These are phyloP conservation scores for Drosophila helvetica DNA, from an alignment of 2,888 invertebrate species.

Conservation along the genomic window DNA sequence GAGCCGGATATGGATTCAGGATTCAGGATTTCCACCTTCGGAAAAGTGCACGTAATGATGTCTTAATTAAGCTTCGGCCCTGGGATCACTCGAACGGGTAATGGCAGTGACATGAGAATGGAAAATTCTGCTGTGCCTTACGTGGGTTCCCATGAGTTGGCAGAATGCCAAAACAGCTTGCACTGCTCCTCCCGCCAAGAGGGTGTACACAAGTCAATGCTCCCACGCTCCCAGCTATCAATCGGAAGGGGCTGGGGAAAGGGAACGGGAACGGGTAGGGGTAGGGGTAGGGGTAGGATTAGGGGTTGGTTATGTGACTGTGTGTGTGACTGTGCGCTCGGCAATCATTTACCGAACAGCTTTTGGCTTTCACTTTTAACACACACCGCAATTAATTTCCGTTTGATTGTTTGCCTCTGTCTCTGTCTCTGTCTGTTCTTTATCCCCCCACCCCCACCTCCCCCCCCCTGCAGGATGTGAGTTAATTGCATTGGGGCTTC, in stretches of 20 bases:
- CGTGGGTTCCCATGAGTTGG: conserved; percentile 30
- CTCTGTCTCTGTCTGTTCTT: conserved; percentile 47
- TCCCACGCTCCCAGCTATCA: conserved; percentile 6
- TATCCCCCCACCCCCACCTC: background rate
- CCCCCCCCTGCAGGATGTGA: conserved; percentile 26
- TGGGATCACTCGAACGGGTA: conserved; percentile 28
- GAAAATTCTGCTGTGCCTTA: conserved; percentile 19
- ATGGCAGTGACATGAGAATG: conserved; percentile 28
- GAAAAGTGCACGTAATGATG: conserved; percentile 69
- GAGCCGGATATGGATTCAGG: conserved; percentile 17
- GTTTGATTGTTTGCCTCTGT: conserved; percentile 68
- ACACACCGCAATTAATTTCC: conserved; percentile 72
- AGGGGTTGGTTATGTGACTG: background rate
- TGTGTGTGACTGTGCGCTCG: conserved; percentile 7
- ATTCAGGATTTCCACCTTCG: background rate
- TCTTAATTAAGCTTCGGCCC: conserved; percentile 64
- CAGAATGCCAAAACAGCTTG: conserved; percentile 9
- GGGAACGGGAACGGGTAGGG: background rate
- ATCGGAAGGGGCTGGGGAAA: conserved; percentile 16
- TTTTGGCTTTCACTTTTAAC: conserved; percentile 66
- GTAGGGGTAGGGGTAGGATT: background rate
- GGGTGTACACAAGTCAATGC: conserved; percentile 33
- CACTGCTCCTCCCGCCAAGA: too few relatives aligned
- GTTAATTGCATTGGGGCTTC: conserved; percentile 67
- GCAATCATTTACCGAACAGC: conserved; percentile 35